A percentile compares a stretch with the other conserved stretches of the same genome.
These are phyloP conservation scores for Scaptomyza polygonia DNA, from an alignment of 2,888 invertebrate genomes.

Conservation along the genomic window DNA sequence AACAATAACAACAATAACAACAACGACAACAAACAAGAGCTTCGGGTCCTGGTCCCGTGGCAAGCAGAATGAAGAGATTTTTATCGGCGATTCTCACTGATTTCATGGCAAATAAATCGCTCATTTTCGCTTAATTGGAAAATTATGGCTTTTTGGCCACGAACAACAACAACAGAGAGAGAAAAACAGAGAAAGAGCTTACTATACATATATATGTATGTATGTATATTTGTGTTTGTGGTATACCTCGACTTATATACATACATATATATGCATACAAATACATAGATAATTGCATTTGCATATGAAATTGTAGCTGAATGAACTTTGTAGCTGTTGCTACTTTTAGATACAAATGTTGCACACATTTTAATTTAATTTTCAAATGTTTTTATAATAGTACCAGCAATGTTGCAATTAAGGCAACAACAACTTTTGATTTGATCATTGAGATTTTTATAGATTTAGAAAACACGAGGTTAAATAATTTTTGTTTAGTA, in stretches of 20 bases:
- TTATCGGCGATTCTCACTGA: slow-evolving; percentile 85
- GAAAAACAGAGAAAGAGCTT: neutral
- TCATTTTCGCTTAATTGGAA: slow-evolving; percentile 85
- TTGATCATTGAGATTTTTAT: neutral
- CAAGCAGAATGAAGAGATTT: slow-evolving; percentile 83
- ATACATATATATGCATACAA: neutral
- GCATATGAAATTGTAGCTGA: slow-evolving; percentile 43
- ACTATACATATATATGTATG: neutral
- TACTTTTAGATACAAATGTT: slow-evolving; percentile 44
- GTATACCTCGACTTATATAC: too few species aligned
- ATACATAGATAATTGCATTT: slow-evolving; percentile 40
- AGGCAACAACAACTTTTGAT: slow-evolving; percentile 1
- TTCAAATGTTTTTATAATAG: slow-evolving; percentile 7
- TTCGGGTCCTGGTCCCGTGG: slow-evolving; percentile 46
- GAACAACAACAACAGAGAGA: slow-evolving; percentile 18
- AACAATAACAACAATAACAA: slow-evolving; percentile 43
- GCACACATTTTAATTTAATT: slow-evolving; percentile 38
- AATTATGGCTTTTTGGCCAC: slow-evolving; percentile 83
- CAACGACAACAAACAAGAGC: slow-evolving; percentile 33
- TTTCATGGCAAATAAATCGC: slow-evolving; percentile 85
- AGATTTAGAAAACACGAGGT: neutral
- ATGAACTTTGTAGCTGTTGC: slow-evolving; percentile 34
- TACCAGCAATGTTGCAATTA: slow-evolving; percentile 14
- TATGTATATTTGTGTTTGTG: slow-evolving; percentile 1
- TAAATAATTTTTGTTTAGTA: neutral